These are phyloP conservation scores for Lucilia sericata DNA, from an alignment of 1,140 invertebrate genomes.

Conservation along the genomic window DNA sequence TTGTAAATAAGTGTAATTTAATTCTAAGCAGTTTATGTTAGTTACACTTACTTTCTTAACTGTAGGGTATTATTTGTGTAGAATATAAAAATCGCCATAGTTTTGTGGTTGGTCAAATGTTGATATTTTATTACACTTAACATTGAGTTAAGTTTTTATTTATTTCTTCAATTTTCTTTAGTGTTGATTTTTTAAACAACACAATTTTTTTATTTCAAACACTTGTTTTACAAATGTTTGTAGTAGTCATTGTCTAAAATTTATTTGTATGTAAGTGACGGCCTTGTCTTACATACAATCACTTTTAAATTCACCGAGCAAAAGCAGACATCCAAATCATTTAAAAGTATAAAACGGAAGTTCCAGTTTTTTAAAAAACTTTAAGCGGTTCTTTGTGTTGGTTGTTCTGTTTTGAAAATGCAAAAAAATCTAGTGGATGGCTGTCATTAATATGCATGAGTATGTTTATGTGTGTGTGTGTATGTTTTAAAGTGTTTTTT, in stretches of 20 bases:
- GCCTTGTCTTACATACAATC: background rate
- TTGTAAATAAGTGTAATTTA: too few species aligned
- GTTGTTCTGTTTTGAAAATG: background rate
- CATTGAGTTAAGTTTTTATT: background rate
- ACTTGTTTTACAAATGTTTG: background rate
- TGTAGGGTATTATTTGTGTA: background rate
- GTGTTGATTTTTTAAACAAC: too few species aligned
- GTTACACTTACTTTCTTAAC: background rate
- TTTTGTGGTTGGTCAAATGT: conserved; percentile 20
- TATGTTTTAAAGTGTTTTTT: background rate
- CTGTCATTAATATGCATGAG: conserved; percentile 1
- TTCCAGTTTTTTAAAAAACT: background rate
- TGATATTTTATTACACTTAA: background rate
- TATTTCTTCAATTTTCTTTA: background rate
- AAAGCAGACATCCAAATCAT: background rate
- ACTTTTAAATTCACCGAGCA: background rate
- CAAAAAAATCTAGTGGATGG: background rate
- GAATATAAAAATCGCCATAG: too few species aligned
- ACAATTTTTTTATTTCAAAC: too few species aligned
- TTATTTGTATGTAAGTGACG: background rate
- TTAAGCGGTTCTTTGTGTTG: background rate
- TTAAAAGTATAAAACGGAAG: background rate
- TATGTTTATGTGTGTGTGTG: background rate
- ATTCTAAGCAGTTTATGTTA: too few species aligned
- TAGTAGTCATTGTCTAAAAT: background rate